Conservation (phyloP, 2,113 vertebrate genomes). For the Dipodomys spectabilis region DNA sequence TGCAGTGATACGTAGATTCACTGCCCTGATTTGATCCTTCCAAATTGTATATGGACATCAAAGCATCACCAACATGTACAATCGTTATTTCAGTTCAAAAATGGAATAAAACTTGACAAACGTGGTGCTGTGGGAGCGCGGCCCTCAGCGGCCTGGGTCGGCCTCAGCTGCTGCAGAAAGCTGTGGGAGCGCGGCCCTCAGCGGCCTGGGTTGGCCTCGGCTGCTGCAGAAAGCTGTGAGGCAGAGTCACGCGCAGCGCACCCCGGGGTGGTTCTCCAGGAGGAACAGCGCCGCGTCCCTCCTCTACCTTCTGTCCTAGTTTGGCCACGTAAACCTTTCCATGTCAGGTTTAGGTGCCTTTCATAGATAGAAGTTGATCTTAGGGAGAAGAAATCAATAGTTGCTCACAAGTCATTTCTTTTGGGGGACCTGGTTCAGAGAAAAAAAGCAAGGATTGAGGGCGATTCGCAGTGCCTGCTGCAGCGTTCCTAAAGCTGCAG, state of each 20-base stretch:
- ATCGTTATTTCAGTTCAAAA: not conserved
- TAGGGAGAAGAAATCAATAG: conserved; percentile 56
- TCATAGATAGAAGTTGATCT: conserved; percentile 58
- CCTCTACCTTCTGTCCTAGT: not conserved
- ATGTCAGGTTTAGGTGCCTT: conserved; percentile 50
- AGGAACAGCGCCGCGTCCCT: too few species aligned
- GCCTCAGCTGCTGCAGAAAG: not conserved
- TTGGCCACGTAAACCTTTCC: conserved; percentile 22
- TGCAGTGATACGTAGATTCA: not conserved
- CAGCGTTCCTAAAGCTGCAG: conserved; percentile 45
- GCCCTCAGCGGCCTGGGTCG: not conserved
- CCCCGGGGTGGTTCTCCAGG: too few species aligned
- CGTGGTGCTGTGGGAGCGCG: not conserved
- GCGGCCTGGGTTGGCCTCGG: not conserved
- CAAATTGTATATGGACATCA: not conserved
- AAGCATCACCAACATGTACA: not conserved
- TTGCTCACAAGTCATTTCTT: conserved; percentile 46
- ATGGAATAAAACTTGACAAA: not conserved
- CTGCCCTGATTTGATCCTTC: not conserved
- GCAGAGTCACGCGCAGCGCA: not conserved
- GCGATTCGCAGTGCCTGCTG: conserved; percentile 31
- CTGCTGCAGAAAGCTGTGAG: not conserved
- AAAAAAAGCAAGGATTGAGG: conserved; percentile 1
- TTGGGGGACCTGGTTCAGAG: conserved; percentile 53
- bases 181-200: not conserved